Base-by-base conservation (phyloP, 1,140 invertebrate species). In the Periplaneta americana region DNA sequence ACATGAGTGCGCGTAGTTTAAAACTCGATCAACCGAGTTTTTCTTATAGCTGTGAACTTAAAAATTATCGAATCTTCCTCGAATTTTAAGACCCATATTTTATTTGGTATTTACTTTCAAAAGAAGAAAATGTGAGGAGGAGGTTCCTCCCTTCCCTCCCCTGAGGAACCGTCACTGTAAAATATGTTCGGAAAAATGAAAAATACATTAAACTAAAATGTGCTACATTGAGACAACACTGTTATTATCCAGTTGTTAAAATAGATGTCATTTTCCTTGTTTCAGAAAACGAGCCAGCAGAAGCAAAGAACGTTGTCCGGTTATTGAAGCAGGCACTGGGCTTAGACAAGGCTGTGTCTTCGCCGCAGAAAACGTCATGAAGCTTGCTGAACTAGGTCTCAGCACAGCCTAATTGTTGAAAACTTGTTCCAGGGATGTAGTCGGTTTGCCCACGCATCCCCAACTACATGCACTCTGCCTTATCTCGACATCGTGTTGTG, bases 261-360 rank as follows among this genome's bases (percentile, higher is more conserved):
- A 28, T 22, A 22, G 22, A 22, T 35, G 34, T 15, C 1, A 36
- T n/a, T 36, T 13, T 78, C 10, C 37, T 78, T 22, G 13, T 78
- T 76, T 32, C 78, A 80, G 79, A 80, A 31, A 31, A 48, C 17
- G 37, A 80, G 35, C 28, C 48, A 66, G 79, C 79, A 22, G 79
- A 80, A 80, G 37, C 79, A 33, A 80, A 80, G 31, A 80, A 66
- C n/a, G 79, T 80, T 48, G 34, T 80, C 11, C 34, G 79, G 8
- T 28, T 80, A 22, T 57, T 80, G 32, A 80, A 80, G 48, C 79
- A 80, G 48, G 37, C 79, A 11, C 37, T 80, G 8, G 79, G 79
- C 3, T n/a, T 80, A 13, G 79, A 80, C 33, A 18, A 10, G 34
- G 11, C 39, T 66, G 28, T 28, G 34, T 48, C 39, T 8, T 32